Evolutionary conservation across 2,888 invertebrate species (phyloP).

Genomic region (Argyresthia albistria): DNA sequence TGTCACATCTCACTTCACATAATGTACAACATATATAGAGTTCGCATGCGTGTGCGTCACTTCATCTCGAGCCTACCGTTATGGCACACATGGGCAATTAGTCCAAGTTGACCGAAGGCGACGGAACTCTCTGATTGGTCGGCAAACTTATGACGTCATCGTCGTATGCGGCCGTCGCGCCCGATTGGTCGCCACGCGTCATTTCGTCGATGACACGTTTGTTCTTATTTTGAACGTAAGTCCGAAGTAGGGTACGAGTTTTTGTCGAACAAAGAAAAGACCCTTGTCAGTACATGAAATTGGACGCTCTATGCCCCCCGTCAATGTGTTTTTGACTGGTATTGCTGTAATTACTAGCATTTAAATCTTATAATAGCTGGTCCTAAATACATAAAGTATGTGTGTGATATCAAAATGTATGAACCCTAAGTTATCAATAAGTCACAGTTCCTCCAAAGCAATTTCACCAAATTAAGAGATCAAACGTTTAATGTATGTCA

Average conservation of each 20-base stretch:
- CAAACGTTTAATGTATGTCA: too few species aligned
- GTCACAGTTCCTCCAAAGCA: too few species aligned
- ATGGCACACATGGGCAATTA: conserved; percentile 72
- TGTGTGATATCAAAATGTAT: too few species aligned
- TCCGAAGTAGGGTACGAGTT: conserved; percentile 33
- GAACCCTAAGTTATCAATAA: too few species aligned
- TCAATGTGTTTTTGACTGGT: too few species aligned
- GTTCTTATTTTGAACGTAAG: conserved; percentile 67
- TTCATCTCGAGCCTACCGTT: conserved; percentile 56
- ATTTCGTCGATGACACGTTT: conserved; percentile 71
- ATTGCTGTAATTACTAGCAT: neutral
- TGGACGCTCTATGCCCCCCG: conserved; percentile 13
- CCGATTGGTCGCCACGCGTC: conserved; percentile 71
- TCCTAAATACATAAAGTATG: neutral
- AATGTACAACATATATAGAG: neutral
- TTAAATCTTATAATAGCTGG: neutral
- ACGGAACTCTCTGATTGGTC: conserved; percentile 56
- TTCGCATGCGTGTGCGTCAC: conserved; percentile 37
- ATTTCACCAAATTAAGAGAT: too few species aligned
- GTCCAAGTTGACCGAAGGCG: conserved; percentile 70
- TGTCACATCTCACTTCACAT: too few species aligned
- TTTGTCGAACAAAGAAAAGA: conserved; percentile 51
- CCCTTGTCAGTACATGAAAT: conserved; percentile 29
- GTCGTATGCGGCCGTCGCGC: conserved; percentile 67
- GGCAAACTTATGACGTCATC: conserved; percentile 59